phyloP scores from a whole-genome alignment of 2,113 vertebrate genomes.

The Aegotheles bennettii region DNA sequence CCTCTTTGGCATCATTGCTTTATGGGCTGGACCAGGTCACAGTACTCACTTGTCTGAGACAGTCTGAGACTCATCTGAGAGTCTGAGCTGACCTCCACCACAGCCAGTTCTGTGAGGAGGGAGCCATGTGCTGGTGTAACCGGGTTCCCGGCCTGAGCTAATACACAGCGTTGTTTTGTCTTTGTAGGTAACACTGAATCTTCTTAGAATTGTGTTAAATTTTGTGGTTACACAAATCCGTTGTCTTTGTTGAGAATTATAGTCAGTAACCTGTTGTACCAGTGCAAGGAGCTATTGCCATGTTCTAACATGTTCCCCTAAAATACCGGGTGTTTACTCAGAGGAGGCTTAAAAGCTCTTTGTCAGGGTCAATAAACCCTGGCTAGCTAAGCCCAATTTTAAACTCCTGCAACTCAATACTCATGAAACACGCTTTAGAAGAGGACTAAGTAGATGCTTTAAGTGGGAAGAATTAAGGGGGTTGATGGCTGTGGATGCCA shows the following conservation, averaged over 20 bases:
- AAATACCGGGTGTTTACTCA: background rate
- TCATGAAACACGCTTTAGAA: background rate
- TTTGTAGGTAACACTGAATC: background rate
- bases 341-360: background rate
- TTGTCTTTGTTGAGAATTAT: background rate
- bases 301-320: background rate
- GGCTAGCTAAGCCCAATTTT: background rate
- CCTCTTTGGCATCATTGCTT: background rate
- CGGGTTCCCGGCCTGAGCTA: background rate
- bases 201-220: background rate
- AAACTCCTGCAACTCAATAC: background rate
- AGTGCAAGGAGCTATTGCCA: background rate
- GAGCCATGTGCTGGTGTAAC: background rate
- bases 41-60: background rate
- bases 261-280: background rate
- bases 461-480: background rate
- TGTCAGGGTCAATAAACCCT: background rate
- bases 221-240: background rate
- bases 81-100: background rate
- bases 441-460: background rate
- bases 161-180: background rate
- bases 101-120: rapidly evolving
- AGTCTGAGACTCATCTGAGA: background rate
- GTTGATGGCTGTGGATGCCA: background rate
- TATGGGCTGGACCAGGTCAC: background rate